A percentile compares a stretch with the other conserved stretches of the same genome.
These are phyloP conservation scores for Ctenodactylus gundi DNA, from an alignment of 2,113 vertebrate genomes.

Conservation along the genomic window DNA sequence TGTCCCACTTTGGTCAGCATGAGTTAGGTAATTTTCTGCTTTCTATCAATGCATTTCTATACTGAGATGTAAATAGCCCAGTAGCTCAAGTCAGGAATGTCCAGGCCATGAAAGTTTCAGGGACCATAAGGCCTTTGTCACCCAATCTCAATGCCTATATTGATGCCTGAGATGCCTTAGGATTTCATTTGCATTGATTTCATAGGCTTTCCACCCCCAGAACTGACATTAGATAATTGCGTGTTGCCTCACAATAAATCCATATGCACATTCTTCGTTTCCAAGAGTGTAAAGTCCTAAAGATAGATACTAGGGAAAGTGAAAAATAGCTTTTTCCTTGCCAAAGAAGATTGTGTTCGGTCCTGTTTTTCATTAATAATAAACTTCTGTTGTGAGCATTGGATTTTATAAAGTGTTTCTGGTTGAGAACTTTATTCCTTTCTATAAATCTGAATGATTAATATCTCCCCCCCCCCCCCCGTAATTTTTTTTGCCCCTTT, in stretches of 20 bases:
- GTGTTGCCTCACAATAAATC: constrained; percentile 64
- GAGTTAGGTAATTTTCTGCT: background rate
- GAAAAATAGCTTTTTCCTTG: constrained; percentile 64
- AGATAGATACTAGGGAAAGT: constrained; percentile 66
- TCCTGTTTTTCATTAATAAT: constrained; percentile 68
- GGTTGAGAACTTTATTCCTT: constrained; percentile 68
- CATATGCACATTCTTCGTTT: constrained; percentile 56
- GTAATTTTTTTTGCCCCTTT: background rate
- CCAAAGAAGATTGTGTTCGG: constrained; percentile 46
- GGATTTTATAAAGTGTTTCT: constrained; percentile 55
- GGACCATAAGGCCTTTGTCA: constrained; percentile 73
- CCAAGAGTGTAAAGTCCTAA: constrained; percentile 68
- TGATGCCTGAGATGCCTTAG: constrained; percentile 59
- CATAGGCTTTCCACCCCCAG: constrained; percentile 43
- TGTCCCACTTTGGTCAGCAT: background rate
- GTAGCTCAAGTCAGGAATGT: constrained; percentile 36
- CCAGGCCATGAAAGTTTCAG: constrained; percentile 37
- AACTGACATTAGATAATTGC: constrained; percentile 69
- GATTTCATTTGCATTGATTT: constrained; percentile 72
- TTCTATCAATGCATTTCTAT: constrained; percentile 47
- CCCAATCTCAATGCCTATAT: constrained; percentile 69
- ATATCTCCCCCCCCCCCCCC: constrained; percentile 18
- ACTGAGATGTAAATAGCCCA: constrained; percentile 62
- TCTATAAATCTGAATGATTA: constrained; percentile 25
- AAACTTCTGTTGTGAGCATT: constrained; percentile 52